These are phyloP conservation scores for Melanostigma gelatinosum DNA, from an alignment of 2,113 vertebrate genomes.

Conservation along the genomic window DNA sequence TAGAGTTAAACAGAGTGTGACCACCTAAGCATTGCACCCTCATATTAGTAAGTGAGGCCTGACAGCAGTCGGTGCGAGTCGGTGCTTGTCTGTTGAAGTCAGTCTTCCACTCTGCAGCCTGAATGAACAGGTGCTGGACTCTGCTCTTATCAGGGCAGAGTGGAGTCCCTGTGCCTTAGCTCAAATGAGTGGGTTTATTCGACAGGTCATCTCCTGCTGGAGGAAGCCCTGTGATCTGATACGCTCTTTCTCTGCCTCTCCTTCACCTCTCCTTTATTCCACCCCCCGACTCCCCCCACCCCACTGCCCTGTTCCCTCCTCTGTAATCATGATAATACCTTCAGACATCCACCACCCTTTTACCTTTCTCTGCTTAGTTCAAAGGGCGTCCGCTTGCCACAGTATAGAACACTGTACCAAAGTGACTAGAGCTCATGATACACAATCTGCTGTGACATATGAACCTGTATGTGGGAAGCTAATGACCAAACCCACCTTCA, in stretches of 20 bases:
- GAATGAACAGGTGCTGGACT: slow-evolving; percentile 64
- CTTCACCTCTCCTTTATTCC: slow-evolving; percentile 38
- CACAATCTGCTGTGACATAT: slow-evolving; percentile 11
- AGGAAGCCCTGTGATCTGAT: slow-evolving; percentile 71
- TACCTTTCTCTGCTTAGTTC: slow-evolving; percentile 38
- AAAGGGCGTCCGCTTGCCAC: slow-evolving; percentile 28
- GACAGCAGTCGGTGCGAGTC: slow-evolving; percentile 43
- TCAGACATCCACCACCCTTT: slow-evolving; percentile 17
- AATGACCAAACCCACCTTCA: background rate
- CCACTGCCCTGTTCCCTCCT: slow-evolving; percentile 4
- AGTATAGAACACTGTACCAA: slow-evolving; percentile 8
- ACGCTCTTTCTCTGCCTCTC: slow-evolving; percentile 37
- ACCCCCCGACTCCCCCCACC: slow-evolving; percentile 2
- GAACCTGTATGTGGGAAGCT: slow-evolving; percentile 17
- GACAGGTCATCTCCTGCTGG: slow-evolving; percentile 67
- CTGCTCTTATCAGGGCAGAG: slow-evolving; percentile 43
- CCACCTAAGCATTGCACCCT: slow-evolving; percentile 25
- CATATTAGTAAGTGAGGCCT: slow-evolving; percentile 31
- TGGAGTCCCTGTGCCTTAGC: slow-evolving; percentile 19
- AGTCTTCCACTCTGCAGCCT: slow-evolving; percentile 31
- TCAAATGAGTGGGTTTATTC: slow-evolving; percentile 47
- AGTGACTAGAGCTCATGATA: slow-evolving; percentile 28
- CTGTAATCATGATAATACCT: slow-evolving; percentile 31
- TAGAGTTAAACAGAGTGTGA: slow-evolving; percentile 29
- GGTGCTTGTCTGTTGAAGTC: slow-evolving; percentile 51